Evolutionary conservation across 2,888 invertebrate genomes (phyloP).

Genomic region (Plagodis pulveraria): DNA sequence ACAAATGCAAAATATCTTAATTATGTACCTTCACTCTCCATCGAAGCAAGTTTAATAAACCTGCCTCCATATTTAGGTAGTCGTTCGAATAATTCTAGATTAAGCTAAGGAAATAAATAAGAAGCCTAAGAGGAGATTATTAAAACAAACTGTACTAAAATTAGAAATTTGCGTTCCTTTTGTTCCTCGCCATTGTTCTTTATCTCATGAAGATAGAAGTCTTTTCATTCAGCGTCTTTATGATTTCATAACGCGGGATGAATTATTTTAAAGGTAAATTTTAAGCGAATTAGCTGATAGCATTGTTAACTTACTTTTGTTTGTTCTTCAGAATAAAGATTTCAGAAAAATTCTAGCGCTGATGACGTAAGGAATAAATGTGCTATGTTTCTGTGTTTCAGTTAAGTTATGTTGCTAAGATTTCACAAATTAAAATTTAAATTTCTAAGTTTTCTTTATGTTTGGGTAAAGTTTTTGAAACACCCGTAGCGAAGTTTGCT

Average conservation of each 20-base stretch:
- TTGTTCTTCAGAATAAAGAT: not conserved
- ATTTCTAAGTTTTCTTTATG: too few relatives aligned
- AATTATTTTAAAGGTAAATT: constrained; percentile 17
- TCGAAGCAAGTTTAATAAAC: too few relatives aligned
- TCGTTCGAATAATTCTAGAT: not conserved
- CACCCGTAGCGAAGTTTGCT: too few relatives aligned
- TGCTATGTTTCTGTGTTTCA: too few relatives aligned
- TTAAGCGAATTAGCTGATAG: constrained; percentile 3
- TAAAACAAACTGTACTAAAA: constrained; percentile 20
- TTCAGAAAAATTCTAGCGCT: not conserved
- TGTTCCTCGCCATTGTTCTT: constrained; percentile 20
- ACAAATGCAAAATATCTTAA: too few relatives aligned
- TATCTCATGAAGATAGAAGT: constrained; percentile 25
- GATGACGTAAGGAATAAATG: too few relatives aligned
- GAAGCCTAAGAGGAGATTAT: constrained; percentile 7
- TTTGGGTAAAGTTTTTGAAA: too few relatives aligned
- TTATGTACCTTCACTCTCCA: too few relatives aligned
- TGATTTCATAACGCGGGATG: constrained; percentile 12
- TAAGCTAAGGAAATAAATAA: too few relatives aligned
- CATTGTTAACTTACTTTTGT: constrained; percentile 21
- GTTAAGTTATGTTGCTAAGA: too few relatives aligned
- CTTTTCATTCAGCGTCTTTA: constrained; percentile 20
- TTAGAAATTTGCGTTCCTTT: constrained; percentile 12
- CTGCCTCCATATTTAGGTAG: not conserved
- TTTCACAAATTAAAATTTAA: too few relatives aligned